Evolutionary conservation across 2,888 invertebrate species (phyloP).

Genomic region (Endotricha flammealis): DNA sequence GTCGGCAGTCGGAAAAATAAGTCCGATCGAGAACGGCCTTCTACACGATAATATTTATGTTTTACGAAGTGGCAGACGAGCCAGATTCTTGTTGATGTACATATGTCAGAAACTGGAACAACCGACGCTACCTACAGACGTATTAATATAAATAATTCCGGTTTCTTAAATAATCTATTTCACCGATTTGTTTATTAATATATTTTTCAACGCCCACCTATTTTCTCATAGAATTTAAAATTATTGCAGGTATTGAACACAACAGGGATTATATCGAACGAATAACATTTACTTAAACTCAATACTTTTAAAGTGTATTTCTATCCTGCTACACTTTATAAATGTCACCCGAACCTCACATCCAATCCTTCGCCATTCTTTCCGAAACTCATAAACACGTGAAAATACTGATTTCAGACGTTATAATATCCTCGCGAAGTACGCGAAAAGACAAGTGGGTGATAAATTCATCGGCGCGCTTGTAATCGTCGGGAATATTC

Average conservation of each 20-base stretch:
- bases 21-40: slow-evolving; percentile 71
- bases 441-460: slow-evolving; percentile 56
- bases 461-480: slow-evolving; percentile 73
- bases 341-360: slow-evolving; percentile 51
- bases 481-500: slow-evolving; percentile 69
- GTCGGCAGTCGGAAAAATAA: slow-evolving; percentile 77
- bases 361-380: slow-evolving; percentile 56
- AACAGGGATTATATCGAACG: neutral
- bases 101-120: slow-evolving; percentile 54
- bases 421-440: slow-evolving; percentile 55
- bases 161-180: slow-evolving; percentile 14
- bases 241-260: neutral
- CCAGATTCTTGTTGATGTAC: slow-evolving; percentile 53
- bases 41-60: slow-evolving; percentile 75
- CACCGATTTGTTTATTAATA: neutral
- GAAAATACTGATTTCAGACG: slow-evolving; percentile 63
- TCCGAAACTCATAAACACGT: slow-evolving; percentile 60
- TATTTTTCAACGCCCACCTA: slow-evolving; percentile 1
- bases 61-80: slow-evolving; percentile 66
- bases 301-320: slow-evolving; percentile 22
- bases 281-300: neutral
- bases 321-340: slow-evolving; percentile 47
- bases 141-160: slow-evolving; percentile 25
- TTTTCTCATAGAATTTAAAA: slow-evolving; percentile 2
- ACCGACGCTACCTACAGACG: slow-evolving; percentile 35